Evolutionary conservation across 2,113 vertebrate species (phyloP), one percentile per base, ranked within the genome.

Genomic region (Lethenteron reissneri): DNA sequence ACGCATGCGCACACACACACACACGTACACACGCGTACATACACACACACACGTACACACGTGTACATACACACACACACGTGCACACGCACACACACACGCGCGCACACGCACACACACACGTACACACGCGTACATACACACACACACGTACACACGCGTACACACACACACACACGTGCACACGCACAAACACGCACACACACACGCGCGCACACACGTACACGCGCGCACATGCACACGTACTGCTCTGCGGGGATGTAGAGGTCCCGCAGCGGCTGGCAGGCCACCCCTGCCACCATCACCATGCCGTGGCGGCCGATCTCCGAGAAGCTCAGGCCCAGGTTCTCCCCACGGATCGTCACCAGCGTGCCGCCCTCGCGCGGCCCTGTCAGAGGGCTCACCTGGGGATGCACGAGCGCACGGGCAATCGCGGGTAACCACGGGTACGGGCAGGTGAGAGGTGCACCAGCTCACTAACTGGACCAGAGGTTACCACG

Each of bases 171-270:
- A 15, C 5, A 64, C 60, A 64, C 60, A 19, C 17, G 8, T 19
- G 3, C 60, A 19, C 14, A 8, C 17, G 60, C 17, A 19, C 17
- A 19, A 8, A 64, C 60, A 19, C 3, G 60, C 14, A 68, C 64
- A 68, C 7, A 10, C 62, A 11, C 7, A 68, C 64, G 4, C 25
- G 25, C 4, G 25, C 25, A 68, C 64, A 68, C 62, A 68, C 62
- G 11, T 21, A 68, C 62, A 11, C 64, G 11, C 11, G 25, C 8
- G 9, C 64, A 68, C n/a, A 8, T 11, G 25, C n/a, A 10, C 72
- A 87, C 92, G 91, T 80, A 99, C 94, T 97, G 94, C 75, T 99
- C 94, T 1, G 94, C 94, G 8, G 94, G 89, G 76, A 99, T 86
- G 81, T 97, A 99, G 73, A 89, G 92, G 3, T 95, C 90, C 4